Conservation (phyloP, 2,113 vertebrate species). For the Hymenochirus boettgeri region DNA sequence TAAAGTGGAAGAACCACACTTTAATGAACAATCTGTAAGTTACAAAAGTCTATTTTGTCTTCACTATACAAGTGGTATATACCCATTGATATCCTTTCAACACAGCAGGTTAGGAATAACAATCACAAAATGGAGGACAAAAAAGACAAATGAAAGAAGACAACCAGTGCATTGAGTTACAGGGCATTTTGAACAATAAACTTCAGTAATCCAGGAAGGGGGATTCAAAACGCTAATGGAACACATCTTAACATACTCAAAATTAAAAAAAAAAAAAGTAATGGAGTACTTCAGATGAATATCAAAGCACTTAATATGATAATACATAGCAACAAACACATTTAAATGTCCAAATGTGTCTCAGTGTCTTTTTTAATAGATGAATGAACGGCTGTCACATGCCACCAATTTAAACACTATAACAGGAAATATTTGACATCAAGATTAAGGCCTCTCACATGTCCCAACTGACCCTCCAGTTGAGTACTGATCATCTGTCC, state of each 20-base stretch:
- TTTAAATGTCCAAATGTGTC: slow-evolving; percentile 37
- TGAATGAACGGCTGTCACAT: slow-evolving; percentile 18
- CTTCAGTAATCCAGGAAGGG: background rate
- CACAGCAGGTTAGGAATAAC: slow-evolving; percentile 1
- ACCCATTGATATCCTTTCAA: background rate
- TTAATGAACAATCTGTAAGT: slow-evolving; percentile 3
- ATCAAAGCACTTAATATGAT: slow-evolving; percentile 41
- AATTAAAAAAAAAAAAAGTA: slow-evolving; percentile 19
- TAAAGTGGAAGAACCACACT: slow-evolving; percentile 2
- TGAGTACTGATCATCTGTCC: slow-evolving; percentile 23
- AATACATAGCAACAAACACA: slow-evolving; percentile 39
- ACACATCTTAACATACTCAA: background rate
- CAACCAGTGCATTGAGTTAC: slow-evolving; percentile 4
- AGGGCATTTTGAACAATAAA: background rate
- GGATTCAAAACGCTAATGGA: background rate
- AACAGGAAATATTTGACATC: slow-evolving; percentile 35
- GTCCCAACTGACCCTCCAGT: slow-evolving; percentile 11
- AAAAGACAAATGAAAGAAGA: background rate
- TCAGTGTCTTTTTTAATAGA: slow-evolving; percentile 22
- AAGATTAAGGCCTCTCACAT: slow-evolving; percentile 9
- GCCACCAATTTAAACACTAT: slow-evolving; percentile 16
- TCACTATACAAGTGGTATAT: background rate
- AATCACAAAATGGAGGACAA: background rate
- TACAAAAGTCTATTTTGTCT: slow-evolving; percentile 3
- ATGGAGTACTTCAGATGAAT: slow-evolving; percentile 20